phyloP scores from a whole-genome alignment of 2,888 invertebrate species.

The Oligia fasciuncula region DNA sequence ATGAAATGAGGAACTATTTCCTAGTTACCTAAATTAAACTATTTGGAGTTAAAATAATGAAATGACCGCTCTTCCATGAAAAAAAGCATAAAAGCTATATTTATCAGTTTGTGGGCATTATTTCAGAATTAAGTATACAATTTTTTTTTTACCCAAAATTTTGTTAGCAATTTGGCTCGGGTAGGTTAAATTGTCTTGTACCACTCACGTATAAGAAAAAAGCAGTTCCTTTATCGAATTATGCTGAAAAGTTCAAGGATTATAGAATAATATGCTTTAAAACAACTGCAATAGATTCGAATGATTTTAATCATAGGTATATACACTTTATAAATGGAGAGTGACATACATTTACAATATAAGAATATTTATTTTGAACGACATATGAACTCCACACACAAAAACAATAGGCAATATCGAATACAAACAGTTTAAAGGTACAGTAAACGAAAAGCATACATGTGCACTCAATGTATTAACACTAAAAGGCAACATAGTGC shows the following conservation, averaged over 20 bases:
- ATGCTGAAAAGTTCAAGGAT: background rate
- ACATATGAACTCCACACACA: background rate
- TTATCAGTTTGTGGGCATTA: background rate
- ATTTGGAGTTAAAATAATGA: background rate
- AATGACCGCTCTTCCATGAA: background rate
- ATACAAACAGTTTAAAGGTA: background rate
- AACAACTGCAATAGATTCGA: background rate
- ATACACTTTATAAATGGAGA: background rate
- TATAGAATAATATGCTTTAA: background rate
- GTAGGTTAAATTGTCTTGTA: background rate
- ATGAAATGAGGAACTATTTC: background rate
- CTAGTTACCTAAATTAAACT: background rate
- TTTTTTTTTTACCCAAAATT: background rate
- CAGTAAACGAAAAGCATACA: background rate
- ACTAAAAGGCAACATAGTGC: conserved; percentile 4
- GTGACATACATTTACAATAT: background rate
- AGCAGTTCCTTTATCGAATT: background rate
- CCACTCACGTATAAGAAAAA: background rate
- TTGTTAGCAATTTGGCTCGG: background rate
- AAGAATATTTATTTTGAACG: background rate
- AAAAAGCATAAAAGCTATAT: background rate
- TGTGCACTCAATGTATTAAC: background rate
- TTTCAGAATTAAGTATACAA: background rate
- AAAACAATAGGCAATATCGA: background rate
- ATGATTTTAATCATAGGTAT: background rate